Percentiles rank a stretch among this genome's conserved stretches.
Conservation (phyloP, 2,113 vertebrate genomes). For the Tautogolabrus adspersus region DNA sequence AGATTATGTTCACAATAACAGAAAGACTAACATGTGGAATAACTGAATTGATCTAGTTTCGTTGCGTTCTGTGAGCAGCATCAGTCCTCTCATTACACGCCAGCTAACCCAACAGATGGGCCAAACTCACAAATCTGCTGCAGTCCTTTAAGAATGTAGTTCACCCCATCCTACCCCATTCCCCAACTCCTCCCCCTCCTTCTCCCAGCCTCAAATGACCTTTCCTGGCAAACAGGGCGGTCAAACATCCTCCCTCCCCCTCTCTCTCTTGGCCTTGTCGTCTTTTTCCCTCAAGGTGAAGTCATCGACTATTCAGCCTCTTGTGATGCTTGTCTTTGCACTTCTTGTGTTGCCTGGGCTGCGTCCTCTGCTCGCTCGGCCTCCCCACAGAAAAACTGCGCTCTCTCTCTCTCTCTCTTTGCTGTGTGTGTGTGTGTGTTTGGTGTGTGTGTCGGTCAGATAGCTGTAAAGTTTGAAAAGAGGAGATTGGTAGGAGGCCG, state of each 20-base stretch:
- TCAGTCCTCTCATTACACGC: constrained; percentile 1
- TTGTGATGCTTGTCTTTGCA: constrained; percentile 70
- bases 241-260: constrained; percentile 48
- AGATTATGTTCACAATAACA: too few species aligned
- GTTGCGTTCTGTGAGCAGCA: not conserved
- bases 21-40: too few species aligned
- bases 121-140: constrained; percentile 55
- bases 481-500: not conserved
- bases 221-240: constrained; percentile 49
- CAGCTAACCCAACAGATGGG: constrained; percentile 37
- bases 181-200: not conserved
- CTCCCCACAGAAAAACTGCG: constrained; percentile 8
- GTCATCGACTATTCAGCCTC: constrained; percentile 74
- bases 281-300: constrained; percentile 65
- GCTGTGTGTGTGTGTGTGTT: not conserved
- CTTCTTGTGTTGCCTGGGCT: constrained; percentile 73
- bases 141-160: constrained; percentile 55
- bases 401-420: constrained; percentile 1
- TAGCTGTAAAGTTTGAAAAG: not conserved
- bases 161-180: not conserved
- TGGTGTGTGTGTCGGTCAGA: not conserved
- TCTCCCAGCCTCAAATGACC: constrained; percentile 59
- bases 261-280: not conserved
- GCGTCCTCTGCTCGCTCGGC: constrained; percentile 30
- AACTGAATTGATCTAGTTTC: too few species aligned